Base-by-base conservation (phyloP, 2,888 invertebrate genomes). In the Agrotis segetum region DNA sequence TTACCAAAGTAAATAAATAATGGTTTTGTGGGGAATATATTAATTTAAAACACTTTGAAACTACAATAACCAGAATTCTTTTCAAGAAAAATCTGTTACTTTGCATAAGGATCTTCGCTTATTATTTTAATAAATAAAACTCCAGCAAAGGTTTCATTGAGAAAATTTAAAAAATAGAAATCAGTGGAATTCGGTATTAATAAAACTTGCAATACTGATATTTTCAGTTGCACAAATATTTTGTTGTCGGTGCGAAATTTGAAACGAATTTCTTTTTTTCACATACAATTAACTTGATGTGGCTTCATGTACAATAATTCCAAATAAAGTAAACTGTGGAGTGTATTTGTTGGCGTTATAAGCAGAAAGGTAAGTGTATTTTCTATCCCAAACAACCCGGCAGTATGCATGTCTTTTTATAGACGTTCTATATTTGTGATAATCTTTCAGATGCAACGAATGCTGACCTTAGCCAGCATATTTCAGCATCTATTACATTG, bases 231-330 rank as follows among this genome's bases (percentile, higher is more conserved):
- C 47, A 56, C 46, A 73, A 70, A 75, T 71, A 70, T 81, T 74
- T 77, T 84, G 83, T 76, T 84, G 82, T 69, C 71, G 68, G 81
- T 68, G 83, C 85, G 81, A 85, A 83, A 84, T 84, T 85, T 81
- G 52, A 83, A 83, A 75, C 71, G 16, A 70, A 63, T 83, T 73
- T 40, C 9, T 61, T 67, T 56, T 63, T 70, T 73, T 56, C 49
- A 19, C 59, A 17, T 17, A 14, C 9, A 66, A 53, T 62, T 62
- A 60, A 66, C 50, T 59, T 0, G 29, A 7, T 0, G 66, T 73
- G 74, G 62, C 44, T 68, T 58, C 4, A 47, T 60, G 74, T 69
- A 49, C 40, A n/a, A 66, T 24, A 46, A 40, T 64, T 24, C 40
- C 14, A 53, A 56, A 34, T 64, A 71, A 71, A 71, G 16, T 24